Conservation (phyloP, 1,140 invertebrate genomes). For the Zaprionus camerounensis region DNA sequence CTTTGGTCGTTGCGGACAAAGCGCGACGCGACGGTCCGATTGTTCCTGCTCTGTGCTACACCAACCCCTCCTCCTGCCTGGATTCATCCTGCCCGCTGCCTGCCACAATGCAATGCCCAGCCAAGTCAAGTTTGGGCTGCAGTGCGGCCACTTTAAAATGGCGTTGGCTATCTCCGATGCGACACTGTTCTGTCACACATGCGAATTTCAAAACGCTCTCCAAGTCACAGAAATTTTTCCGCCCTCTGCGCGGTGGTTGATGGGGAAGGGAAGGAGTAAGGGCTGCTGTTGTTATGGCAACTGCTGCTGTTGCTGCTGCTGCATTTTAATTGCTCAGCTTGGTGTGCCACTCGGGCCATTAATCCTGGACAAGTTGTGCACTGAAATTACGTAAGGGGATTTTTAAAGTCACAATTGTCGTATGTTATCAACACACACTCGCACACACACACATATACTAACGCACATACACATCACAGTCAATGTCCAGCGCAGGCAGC, state of each 20-base stretch:
- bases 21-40: slow-evolving; percentile 28
- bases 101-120: neutral
- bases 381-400: slow-evolving; percentile 74
- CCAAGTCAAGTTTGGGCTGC: neutral
- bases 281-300: slow-evolving; percentile 17
- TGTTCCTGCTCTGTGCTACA: neutral
- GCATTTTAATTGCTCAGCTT: slow-evolving; percentile 80
- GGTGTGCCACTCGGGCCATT: slow-evolving; percentile 74
- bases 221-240: slow-evolving; percentile 79
- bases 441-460: slow-evolving; percentile 12
- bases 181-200: slow-evolving; percentile 68
- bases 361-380: slow-evolving; percentile 80
- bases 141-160: slow-evolving; percentile 65
- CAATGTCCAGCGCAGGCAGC: slow-evolving; percentile 21
- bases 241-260: slow-evolving; percentile 29
- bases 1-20: slow-evolving; percentile 74
- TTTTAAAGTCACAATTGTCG: slow-evolving; percentile 82
- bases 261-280: neutral
- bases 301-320: slow-evolving; percentile 45
- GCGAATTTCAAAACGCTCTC: slow-evolving; percentile 73
- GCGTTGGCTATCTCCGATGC: slow-evolving; percentile 64
- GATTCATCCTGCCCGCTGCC: slow-evolving; percentile 1
- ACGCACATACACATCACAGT: slow-evolving; percentile 2
- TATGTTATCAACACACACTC: slow-evolving; percentile 72
- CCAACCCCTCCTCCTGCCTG: neutral